phyloP scores from a whole-genome alignment of 2,113 vertebrate species.

The Pterocles orientalis region DNA sequence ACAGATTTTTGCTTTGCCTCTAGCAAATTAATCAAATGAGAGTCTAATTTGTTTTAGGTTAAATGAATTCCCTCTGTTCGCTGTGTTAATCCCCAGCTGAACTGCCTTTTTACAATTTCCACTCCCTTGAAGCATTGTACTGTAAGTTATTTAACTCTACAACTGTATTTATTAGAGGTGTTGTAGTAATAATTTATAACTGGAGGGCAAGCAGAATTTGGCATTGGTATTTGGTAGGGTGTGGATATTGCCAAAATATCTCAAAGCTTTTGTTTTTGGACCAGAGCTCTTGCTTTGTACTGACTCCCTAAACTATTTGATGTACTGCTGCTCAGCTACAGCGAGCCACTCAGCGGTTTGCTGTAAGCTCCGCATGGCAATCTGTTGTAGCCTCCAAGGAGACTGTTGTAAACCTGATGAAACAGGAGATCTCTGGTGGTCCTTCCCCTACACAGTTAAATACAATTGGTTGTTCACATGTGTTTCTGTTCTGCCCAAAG shows the following conservation, averaged over 20 bases:
- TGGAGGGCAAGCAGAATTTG: slow-evolving; percentile 24
- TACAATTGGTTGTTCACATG: background rate
- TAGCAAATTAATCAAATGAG: slow-evolving; percentile 59
- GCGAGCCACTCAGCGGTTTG: background rate
- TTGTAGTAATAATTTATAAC: slow-evolving; percentile 25
- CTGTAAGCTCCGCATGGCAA: background rate
- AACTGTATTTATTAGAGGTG: slow-evolving; percentile 45
- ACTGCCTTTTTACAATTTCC: slow-evolving; percentile 35
- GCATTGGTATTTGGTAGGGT: background rate
- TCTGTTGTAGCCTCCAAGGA: background rate
- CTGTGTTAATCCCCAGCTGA: slow-evolving; percentile 35
- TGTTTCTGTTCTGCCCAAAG: slow-evolving; percentile 11
- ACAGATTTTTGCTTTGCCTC: slow-evolving; percentile 48
- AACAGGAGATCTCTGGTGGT: background rate
- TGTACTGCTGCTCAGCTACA: background rate
- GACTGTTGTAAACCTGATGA: background rate
- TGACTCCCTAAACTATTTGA: background rate
- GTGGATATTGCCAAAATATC: background rate
- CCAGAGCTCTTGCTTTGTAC: background rate
- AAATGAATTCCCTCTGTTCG: slow-evolving; percentile 45
- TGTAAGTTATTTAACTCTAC: slow-evolving; percentile 43
- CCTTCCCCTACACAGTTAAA: background rate
- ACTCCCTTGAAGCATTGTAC: slow-evolving; percentile 19
- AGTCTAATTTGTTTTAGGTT: slow-evolving; percentile 53
- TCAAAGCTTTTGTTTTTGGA: background rate